Conservation (phyloP, 35 echinoderm and acorn worm species). For the Apostichopus japonicus region DNA sequence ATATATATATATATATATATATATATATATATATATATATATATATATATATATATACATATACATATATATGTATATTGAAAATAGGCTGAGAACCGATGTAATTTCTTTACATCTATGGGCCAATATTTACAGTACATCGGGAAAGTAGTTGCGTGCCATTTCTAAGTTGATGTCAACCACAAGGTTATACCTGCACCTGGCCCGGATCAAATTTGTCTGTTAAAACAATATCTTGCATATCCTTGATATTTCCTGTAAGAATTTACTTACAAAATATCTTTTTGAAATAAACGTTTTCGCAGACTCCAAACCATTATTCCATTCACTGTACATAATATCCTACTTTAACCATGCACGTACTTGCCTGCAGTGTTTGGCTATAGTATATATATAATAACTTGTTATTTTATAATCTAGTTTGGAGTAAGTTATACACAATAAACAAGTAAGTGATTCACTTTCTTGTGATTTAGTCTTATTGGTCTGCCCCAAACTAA, state of each 20-base stretch:
- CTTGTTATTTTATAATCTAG: not conserved
- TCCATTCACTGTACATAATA: not conserved
- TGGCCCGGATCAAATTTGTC: not conserved
- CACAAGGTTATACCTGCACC: not conserved
- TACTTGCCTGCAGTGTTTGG: no score
- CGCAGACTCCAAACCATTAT: not conserved
- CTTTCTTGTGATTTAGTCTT: not conserved
- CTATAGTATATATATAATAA: not conserved
- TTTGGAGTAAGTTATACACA: not conserved
- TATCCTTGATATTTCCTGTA: not conserved
- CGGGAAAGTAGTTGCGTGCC: not conserved
- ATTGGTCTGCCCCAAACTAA: not conserved
- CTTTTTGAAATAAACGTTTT: not conserved
- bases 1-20: no score
- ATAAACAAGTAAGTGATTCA: not conserved
- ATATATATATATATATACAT: no score
- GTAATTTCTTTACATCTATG: no score
- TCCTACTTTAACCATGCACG: not conserved
- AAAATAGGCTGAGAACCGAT: no score
- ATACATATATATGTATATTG: no score
- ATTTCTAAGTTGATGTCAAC: not conserved
- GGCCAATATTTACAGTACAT: not conserved
- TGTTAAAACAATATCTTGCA: not conserved
- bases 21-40: no score
- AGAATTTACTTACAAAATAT: not conserved